Conservation (phyloP, 2,797 vertebrate genomes). For the Alcedo atthis region DNA sequence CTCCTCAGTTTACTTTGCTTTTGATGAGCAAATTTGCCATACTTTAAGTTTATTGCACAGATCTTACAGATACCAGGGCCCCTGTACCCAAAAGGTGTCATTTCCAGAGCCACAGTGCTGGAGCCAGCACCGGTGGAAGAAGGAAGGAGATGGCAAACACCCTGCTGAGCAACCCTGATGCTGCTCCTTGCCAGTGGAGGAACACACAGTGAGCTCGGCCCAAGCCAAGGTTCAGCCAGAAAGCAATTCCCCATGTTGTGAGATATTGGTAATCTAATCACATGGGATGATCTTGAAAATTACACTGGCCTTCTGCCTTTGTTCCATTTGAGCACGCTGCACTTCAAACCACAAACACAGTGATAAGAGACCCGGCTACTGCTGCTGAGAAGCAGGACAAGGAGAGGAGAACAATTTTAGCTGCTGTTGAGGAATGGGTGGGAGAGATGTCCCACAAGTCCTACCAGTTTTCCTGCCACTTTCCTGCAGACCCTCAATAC, state of each 20-base stretch:
- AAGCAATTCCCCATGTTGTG: not conserved
- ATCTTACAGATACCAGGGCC: not conserved
- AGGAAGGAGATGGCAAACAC: fast-evolving
- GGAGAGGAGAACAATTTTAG: not conserved
- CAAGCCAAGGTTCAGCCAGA: not conserved
- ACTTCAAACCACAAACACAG: not conserved
- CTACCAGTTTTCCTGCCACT: not conserved
- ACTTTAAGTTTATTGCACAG: not conserved
- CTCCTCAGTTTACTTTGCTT: not conserved
- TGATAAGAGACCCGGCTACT: fast-evolving
- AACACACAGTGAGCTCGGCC: fast-evolving
- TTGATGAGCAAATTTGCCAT: not conserved
- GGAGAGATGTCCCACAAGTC: not conserved
- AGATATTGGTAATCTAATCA: slow-evolving; percentile 46
- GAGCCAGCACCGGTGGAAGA: not conserved
- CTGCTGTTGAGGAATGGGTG: not conserved
- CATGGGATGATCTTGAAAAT: not conserved
- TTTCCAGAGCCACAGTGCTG: not conserved
- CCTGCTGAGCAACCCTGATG: fast-evolving
- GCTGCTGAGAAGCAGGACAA: not conserved
- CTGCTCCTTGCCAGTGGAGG: not conserved
- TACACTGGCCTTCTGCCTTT: slow-evolving; percentile 10
- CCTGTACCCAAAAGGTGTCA: fast-evolving
- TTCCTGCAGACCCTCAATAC: not conserved
- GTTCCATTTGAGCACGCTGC: not conserved